Base-by-base conservation (phyloP, 2,797 vertebrate species). In the Sebastes steindachneri region DNA sequence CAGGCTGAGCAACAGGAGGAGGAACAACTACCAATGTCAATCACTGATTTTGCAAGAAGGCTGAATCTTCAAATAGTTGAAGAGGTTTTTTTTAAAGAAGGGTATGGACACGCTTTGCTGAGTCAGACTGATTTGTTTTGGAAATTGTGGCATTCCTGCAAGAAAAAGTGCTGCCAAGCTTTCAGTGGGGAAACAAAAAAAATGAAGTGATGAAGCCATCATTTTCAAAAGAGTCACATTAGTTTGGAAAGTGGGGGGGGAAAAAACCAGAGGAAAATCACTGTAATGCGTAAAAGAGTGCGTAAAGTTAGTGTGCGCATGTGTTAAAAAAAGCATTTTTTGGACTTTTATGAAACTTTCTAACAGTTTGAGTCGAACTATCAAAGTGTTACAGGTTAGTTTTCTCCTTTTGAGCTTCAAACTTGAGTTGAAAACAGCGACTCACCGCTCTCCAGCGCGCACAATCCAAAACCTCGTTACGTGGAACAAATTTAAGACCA, bases 71-170 rank as follows among this genome's bases (percentile, higher is more conserved):
- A 68, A 64, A 73, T 29, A 31, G 59, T 10, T 60, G 7, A 82
- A 35, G 33, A 58, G 17, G 23, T 5, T 83, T 37, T 45, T 33
- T 28, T 35, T 1, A 48, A 83, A 65, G 64, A 60, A 67, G 57
- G 59, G 54, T 70, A 2, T 12, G 65, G 82, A 88, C 72, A 83
- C 8, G 72, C 78, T 86, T 78, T 89, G 93, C 91, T 90, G 91
- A 93, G 79, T 93, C 92, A 92, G 89, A 86, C 84, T 35, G 23
- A 48, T 68, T 29, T 87, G 91, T 92, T 93, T 89, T 88, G 92
- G 88, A 92, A 93, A 91, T 70, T 90, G 91, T 89, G 92, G 92
- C 87, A 90, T 92, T 92, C 82, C 76, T 79, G 72, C 28, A 92
- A 7, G 84, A 83, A 83, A 90, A 89, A 88, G 68, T 58, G 21